phyloP scores from a whole-genome alignment of 2,113 vertebrate species.

The Melanocharis versteri region DNA sequence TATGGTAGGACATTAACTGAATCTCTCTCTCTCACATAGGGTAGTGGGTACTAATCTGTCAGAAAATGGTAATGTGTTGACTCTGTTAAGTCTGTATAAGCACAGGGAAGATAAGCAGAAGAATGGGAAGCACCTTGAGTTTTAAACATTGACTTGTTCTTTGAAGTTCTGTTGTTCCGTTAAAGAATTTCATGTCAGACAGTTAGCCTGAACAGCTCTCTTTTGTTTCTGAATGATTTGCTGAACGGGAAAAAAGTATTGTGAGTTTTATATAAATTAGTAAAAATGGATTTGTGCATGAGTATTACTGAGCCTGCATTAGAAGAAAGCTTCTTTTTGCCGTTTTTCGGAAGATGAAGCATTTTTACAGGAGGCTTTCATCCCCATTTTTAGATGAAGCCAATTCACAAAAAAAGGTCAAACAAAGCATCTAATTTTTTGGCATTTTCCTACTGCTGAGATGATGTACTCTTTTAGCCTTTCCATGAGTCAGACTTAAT shows the following conservation, averaged over 20 bases:
- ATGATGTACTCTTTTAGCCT: neutral
- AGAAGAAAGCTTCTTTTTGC: neutral
- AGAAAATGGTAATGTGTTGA: neutral
- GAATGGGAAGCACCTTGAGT: neutral
- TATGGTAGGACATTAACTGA: neutral
- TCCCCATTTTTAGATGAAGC: neutral
- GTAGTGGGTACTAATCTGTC: neutral
- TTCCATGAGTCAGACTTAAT: neutral
- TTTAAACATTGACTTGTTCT: neutral
- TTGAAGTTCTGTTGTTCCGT: neutral
- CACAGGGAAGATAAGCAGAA: neutral
- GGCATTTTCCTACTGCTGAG: neutral
- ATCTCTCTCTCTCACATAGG: neutral
- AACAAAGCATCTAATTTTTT: neutral
- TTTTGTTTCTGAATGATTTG: neutral
- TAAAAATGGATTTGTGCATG: neutral
- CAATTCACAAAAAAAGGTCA: constrained; percentile 23
- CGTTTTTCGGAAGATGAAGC: neutral
- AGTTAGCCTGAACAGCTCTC: neutral
- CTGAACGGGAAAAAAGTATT: neutral
- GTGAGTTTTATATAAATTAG: neutral
- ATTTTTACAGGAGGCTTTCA: neutral
- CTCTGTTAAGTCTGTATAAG: neutral
- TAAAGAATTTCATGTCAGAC: neutral
- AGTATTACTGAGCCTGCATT: neutral